A percentile compares a stretch with the other conserved stretches of the same genome.
These are phyloP conservation scores for Furnarius figulus DNA, from an alignment of 2,113 vertebrate species.

Conservation along the genomic window DNA sequence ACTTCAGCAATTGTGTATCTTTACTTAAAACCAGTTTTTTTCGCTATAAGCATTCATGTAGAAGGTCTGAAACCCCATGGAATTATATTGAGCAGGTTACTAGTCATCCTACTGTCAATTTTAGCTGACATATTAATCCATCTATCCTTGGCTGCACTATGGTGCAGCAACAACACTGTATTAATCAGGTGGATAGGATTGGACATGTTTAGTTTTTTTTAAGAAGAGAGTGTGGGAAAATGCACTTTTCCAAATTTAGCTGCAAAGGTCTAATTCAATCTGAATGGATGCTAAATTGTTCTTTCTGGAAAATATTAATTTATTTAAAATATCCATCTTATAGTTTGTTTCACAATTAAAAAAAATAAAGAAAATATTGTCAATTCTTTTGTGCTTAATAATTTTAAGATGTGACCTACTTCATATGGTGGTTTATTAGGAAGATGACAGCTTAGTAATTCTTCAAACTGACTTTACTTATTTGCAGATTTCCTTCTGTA, in stretches of 20 bases:
- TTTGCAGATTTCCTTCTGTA: background rate
- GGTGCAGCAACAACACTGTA: conserved; percentile 28
- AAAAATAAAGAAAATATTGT: background rate
- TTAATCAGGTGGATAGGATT: conserved; percentile 53
- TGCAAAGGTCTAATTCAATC: background rate
- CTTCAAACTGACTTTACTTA: background rate
- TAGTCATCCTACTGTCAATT: conserved; percentile 69
- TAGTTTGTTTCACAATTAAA: background rate
- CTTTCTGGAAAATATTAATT: background rate
- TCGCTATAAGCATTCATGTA: conserved; percentile 21
- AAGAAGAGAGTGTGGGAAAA: conserved; percentile 49
- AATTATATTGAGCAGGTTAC: conserved; percentile 51
- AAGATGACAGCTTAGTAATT: background rate
- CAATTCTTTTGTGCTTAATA: background rate
- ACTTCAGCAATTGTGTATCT: background rate
- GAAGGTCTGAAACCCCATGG: conserved; percentile 36
- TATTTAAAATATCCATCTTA: background rate
- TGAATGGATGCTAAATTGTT: background rate
- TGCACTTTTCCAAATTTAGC: background rate
- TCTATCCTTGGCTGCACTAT: conserved; percentile 48
- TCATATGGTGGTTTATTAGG: background rate
- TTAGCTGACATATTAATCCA: conserved; percentile 74
- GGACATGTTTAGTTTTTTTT: background rate
- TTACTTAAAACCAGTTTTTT: background rate
- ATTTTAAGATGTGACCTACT: background rate